Evolutionary conservation across 1,140 invertebrate species (phyloP), one percentile per base, ranked within the genome.

Genomic region (Limonius californicus): DNA sequence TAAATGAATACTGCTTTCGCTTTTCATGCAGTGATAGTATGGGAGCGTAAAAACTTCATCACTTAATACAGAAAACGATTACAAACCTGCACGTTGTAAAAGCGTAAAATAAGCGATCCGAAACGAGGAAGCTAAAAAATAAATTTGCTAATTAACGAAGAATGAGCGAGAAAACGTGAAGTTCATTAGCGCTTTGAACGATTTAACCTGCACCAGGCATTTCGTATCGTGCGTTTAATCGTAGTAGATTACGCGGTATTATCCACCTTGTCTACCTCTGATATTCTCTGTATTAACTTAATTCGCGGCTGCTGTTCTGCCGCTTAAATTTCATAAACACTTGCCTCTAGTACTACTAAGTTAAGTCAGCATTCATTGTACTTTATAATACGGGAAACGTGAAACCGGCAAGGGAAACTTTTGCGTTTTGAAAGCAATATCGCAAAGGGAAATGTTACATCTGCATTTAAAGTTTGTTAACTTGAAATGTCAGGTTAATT

Each of bases 211-310:
- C n/a, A 39, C 35, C 35, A 39, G 35, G 35, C 35, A 39, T 39
- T 39, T 39, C 35, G n/a, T 39, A 14, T 39, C 35, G 35, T 39
- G 35, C 35, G 8, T 39, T 39, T 55, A 63, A 64, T 64, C 57
- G 54, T 45, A 60, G 47, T 57, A 60, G 62, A 64, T 64, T 64
- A 61, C 19, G 56, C 53, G 43, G 45, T 43, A 62, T 65, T 58
- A 65, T 65, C 59, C 63, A 65, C 63, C 63, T 65, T 65, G 63
- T 65, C 60, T 65, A 65, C 63, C 63, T 61, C 59, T 62, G 54
- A 64, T 64, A 64, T 59, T 53, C 54, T 32, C 42, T 58, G 57
- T 53, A 59, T 65, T 65, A 62, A 65, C 19, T 62, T 65, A 65
- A 65, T 65, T 65, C 58, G 63, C 43, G 63, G 58, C 50, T 54